Percentiles rank a stretch among this genome's conserved stretches.
phyloP scores from a whole-genome alignment of 2,888 invertebrate genomes.

The Empis stercorea region DNA sequence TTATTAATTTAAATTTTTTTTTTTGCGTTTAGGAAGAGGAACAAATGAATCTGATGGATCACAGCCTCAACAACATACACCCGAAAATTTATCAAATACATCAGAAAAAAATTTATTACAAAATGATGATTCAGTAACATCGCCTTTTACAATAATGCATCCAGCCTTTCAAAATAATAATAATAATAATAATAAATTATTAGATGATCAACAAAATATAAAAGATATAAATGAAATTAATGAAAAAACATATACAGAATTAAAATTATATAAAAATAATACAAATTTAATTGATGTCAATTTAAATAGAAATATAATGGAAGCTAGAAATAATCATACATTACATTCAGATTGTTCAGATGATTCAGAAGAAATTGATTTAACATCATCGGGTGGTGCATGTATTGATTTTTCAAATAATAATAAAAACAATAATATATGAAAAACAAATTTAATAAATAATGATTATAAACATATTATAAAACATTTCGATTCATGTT shows the following conservation, averaged over 20 bases:
- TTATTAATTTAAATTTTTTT: no score
- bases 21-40: constrained; percentile 7
- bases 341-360: constrained; percentile 34
- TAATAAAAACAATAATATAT: constrained; percentile 20
- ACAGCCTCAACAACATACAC: constrained; percentile 12
- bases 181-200: constrained; percentile 15
- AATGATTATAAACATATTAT: no score
- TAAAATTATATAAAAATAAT: constrained; percentile 31
- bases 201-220: constrained; percentile 1
- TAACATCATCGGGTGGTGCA: constrained; percentile 31
- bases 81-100: constrained; percentile 29
- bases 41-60: not conserved
- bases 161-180: constrained; percentile 30
- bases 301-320: not conserved
- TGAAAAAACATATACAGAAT: constrained; percentile 34
- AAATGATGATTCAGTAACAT: constrained; percentile 15
- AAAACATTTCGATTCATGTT: no score
- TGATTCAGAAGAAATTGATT: constrained; percentile 36
- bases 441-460: constrained; percentile 21
- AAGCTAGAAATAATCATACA: constrained; percentile 16
- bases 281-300: not conserved
- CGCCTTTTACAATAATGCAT: constrained; percentile 33
- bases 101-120: constrained; percentile 16
- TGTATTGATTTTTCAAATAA: constrained; percentile 36
- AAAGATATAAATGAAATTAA: constrained; percentile 9